Conservation (phyloP, 2,797 vertebrate genomes). For the Podargus strigoides region DNA sequence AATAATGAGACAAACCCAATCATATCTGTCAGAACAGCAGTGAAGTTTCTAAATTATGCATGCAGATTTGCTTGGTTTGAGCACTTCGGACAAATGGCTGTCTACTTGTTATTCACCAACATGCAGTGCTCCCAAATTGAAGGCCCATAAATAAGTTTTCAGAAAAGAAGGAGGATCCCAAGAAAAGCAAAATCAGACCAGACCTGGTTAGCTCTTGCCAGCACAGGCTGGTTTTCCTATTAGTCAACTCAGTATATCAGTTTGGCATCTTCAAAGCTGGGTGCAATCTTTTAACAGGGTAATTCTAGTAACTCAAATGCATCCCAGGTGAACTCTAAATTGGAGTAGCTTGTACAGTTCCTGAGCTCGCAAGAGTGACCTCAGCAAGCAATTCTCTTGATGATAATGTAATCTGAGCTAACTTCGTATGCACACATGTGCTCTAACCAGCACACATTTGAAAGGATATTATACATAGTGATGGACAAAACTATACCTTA, state of each 20-base stretch:
- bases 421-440: not conserved
- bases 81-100: not conserved
- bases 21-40: not conserved
- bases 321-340: not conserved
- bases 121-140: not conserved
- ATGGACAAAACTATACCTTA: not conserved
- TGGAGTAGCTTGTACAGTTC: not conserved
- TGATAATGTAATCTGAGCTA: not conserved
- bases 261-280: not conserved
- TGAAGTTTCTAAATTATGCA: not conserved
- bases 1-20: not conserved
- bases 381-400: not conserved
- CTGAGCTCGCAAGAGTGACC: not conserved
- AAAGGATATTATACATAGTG: not conserved
- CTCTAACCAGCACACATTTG: not conserved
- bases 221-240: not conserved
- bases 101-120: not conserved
- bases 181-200: not conserved
- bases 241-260: not conserved
- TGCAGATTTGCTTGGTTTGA: not conserved
- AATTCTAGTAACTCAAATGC: not conserved
- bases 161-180: not conserved
- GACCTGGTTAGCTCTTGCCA: not conserved
- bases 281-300: not conserved
- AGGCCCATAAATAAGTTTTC: not conserved